A percentile compares a stretch with the other conserved stretches of the same genome.
Evolutionary conservation across 2,797 vertebrate genomes (phyloP).

Genomic region (Columba guinea): DNA sequence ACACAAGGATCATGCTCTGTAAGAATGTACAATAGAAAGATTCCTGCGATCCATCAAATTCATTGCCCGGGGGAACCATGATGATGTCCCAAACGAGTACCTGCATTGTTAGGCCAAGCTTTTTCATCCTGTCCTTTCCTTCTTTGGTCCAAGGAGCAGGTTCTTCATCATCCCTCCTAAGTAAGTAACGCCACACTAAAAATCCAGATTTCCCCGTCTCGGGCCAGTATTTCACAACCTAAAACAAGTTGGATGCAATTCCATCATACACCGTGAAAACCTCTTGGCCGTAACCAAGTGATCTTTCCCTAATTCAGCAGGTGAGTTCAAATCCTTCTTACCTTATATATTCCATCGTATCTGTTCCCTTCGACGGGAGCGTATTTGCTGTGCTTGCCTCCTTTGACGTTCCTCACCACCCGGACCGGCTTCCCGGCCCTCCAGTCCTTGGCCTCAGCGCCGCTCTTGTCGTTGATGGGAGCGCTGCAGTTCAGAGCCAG

Average conservation of each 20-base stretch:
- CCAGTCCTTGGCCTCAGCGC: slow-evolving; percentile 93
- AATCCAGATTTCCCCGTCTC: slow-evolving; percentile 97
- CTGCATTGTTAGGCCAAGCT: slow-evolving; percentile 93
- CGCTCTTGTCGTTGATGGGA: slow-evolving; percentile 88
- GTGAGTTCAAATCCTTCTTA: background rate
- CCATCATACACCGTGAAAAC: rapidly evolving
- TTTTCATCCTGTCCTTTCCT: slow-evolving; percentile 93
- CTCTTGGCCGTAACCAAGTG: background rate
- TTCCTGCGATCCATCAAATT: background rate
- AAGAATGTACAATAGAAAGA: rapidly evolving
- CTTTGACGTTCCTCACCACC: slow-evolving; percentile 92
- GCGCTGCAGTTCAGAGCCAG: slow-evolving; percentile 94
- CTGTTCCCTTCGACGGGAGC: slow-evolving; percentile 92
- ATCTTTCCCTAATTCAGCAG: rapidly evolving
- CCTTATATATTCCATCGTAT: slow-evolving; percentile 98
- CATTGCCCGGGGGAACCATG: background rate
- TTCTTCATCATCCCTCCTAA: slow-evolving; percentile 91
- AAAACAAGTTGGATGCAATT: background rate
- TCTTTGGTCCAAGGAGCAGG: slow-evolving; percentile 95
- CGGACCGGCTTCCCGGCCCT: slow-evolving; percentile 90
- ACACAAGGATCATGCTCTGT: rapidly evolving
- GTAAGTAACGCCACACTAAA: slow-evolving; percentile 93
- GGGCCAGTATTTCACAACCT: slow-evolving; percentile 97
- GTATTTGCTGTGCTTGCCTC: slow-evolving; percentile 94
- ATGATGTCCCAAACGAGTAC: slow-evolving; percentile 59